Base-by-base conservation (phyloP, 1,140 invertebrate species). In the Drosophila melanica region DNA sequence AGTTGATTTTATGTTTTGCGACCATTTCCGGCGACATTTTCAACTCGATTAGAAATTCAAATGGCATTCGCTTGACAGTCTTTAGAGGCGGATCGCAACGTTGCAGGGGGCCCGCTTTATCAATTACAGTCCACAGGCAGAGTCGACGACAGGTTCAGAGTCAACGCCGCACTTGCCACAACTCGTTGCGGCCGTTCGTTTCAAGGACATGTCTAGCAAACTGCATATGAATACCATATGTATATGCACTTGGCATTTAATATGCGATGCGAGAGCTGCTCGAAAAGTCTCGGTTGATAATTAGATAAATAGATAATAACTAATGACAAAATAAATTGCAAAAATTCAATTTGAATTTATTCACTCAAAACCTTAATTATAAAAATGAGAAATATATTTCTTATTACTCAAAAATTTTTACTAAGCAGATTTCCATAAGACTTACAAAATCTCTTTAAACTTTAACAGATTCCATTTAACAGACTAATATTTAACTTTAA, bases 41-140 rank as follows among this genome's bases (percentile, higher is more conserved):
- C 53, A 81, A 77, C 65, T 54, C 58, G 70, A 86, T 85, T 85
- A 78, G 54, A 57, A 81, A 86, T 85, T 62, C 81, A 85, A 86
- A 86, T 60, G 58, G 63, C 77, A 81, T 71, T 71, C 58, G 30
- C 65, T 58, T 73, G 60, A 51, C 51, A 50, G 35, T 45, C 39
- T 30, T 30, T 42, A 14, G 9, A 30, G 10, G 18, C 1, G 39
- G 16, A 27, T 27, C 5, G 30, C 1, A n/a, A 35, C 10, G 54
- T 20, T 9, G 51, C 0, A 33, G 12, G 44, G 11, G 16, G 68
- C 35, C 27, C 45, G 54, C 30, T 48, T 73, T 68, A 73, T 73
- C 70, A 73, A 72, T 72, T 72, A 72, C 54, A 72, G 53, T 47
- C 63, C 51, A 66, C 47, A 72, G 63, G 69, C 63, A 54, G 10